Conservation (phyloP, 2,797 vertebrate species). For the Pterois miles region DNA sequence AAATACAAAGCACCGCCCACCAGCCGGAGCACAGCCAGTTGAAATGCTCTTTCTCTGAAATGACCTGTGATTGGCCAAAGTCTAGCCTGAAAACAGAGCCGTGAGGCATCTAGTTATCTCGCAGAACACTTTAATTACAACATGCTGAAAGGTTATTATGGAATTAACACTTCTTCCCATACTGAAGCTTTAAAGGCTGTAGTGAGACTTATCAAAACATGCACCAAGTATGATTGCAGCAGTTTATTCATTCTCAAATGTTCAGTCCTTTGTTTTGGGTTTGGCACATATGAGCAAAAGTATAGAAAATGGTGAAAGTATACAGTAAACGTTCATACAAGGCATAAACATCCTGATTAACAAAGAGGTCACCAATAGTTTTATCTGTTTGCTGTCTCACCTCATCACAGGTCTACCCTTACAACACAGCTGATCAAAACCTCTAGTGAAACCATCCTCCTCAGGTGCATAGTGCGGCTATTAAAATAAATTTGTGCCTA, state of each 20-base stretch:
- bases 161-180: no score
- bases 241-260: background rate
- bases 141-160: no score
- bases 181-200: no score
- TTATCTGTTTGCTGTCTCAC: background rate
- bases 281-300: background rate
- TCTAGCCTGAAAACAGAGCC: no score
- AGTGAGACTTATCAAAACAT: no score
- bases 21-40: no score
- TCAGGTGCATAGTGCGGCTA: conserved; percentile 12
- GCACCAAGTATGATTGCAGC: background rate
- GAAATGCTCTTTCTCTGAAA: fast-evolving
- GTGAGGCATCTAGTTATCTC: no score
- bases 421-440: background rate
- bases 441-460: background rate
- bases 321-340: background rate
- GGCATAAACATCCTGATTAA: background rate
- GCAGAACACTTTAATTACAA: no score
- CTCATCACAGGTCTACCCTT: background rate
- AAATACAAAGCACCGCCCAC: no score
- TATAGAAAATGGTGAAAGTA: background rate
- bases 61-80: no score
- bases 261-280: background rate
- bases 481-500: background rate
- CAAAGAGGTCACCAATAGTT: background rate